Percentiles rank a stretch among this genome's conserved stretches.
Conservation (phyloP, 2,888 invertebrate species). For the Lasius platythorax region DNA sequence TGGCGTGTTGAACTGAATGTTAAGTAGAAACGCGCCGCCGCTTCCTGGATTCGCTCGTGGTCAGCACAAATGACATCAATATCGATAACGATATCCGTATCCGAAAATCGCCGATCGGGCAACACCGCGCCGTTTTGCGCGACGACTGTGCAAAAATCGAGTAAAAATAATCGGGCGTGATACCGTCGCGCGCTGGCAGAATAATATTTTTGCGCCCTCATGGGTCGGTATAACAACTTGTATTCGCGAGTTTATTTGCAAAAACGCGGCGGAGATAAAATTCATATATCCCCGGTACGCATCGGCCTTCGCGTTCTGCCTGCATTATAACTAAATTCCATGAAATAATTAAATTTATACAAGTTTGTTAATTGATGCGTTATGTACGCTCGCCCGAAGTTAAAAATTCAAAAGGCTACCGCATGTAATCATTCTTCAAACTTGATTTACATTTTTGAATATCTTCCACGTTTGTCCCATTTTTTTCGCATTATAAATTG, state of each 20-base stretch:
- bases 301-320: slow-evolving; percentile 23
- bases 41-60: slow-evolving; percentile 51
- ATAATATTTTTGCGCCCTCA: slow-evolving; percentile 38
- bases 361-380: slow-evolving; percentile 54
- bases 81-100: slow-evolving; percentile 62
- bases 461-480: not conserved
- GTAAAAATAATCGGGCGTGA: slow-evolving; percentile 55
- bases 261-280: slow-evolving; percentile 50
- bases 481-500: slow-evolving; percentile 15
- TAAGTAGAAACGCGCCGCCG: slow-evolving; percentile 74
- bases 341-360: slow-evolving; percentile 57
- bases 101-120: slow-evolving; percentile 34
- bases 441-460: slow-evolving; percentile 46
- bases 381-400: slow-evolving; percentile 17
- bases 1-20: slow-evolving; percentile 80
- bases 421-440: slow-evolving; percentile 32
- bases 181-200: slow-evolving; percentile 20
- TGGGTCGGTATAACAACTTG: slow-evolving; percentile 41
- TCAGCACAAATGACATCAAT: slow-evolving; percentile 54
- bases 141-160: slow-evolving; percentile 57
- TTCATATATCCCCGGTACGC: slow-evolving; percentile 23
- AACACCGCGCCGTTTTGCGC: slow-evolving; percentile 52
- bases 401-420: slow-evolving; percentile 42
- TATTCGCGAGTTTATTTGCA: slow-evolving; percentile 50
- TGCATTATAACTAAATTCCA: slow-evolving; percentile 53